These are phyloP conservation scores for Zalophus californianus DNA, from an alignment of 2,797 vertebrate species.

Conservation along the genomic window DNA sequence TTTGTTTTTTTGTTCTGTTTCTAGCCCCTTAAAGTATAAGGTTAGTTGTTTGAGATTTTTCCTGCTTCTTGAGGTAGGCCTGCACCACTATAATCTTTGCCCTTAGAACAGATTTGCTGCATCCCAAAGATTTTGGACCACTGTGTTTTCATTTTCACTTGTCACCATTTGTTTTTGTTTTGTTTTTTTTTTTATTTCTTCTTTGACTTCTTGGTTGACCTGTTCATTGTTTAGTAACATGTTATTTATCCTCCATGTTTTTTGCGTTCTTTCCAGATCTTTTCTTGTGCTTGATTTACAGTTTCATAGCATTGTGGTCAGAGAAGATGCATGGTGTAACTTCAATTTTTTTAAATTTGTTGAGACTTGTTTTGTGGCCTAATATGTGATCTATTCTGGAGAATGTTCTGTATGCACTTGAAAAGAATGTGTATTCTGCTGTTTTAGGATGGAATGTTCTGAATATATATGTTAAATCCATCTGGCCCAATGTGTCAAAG, in stretches of 20 bases:
- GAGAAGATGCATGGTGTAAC: neutral
- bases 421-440: neutral
- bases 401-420: neutral
- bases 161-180: neutral
- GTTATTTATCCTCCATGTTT: neutral
- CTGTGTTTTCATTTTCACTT: neutral
- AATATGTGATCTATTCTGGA: neutral
- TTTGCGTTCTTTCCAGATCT: neutral
- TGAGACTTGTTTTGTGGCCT: neutral
- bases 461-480: neutral
- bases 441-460: neutral
- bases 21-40: neutral
- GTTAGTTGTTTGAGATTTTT: neutral
- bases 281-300: neutral
- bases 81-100: neutral
- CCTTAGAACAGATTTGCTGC: neutral
- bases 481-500: neutral
- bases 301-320: neutral
- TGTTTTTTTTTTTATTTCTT: neutral
- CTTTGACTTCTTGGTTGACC: neutral
- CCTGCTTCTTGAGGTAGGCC: neutral
- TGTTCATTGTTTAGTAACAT: neutral
- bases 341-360: neutral
- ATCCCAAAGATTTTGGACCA: neutral
- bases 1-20: neutral